Base-by-base conservation (phyloP, 2,888 invertebrate species). In the Drosophila phalerata region DNA sequence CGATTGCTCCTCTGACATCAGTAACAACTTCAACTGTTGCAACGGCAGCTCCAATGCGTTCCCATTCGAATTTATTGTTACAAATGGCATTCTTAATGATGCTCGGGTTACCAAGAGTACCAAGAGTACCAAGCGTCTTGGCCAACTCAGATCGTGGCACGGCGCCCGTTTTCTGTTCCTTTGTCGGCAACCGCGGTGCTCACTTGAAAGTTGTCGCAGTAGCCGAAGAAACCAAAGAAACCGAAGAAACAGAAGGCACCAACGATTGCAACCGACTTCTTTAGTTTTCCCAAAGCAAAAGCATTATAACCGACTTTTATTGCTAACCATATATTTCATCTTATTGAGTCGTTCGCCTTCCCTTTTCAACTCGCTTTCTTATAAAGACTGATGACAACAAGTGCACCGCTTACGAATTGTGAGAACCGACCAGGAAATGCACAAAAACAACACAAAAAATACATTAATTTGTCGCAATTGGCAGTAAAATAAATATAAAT, bases 61-160 rank as follows among this genome's bases (percentile, higher is more conserved):
- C 53, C 78, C 77, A 88, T 89, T 85, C 85, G 77, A 90, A 90
- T 91, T 91, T 91, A 91, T 91, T 91, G 88, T 89, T 90, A 91
- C 91, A 91, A 91, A 91, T 91, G 89, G 86, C 86, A 89, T 80
- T 88, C 90, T 91, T 91, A 91, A 91, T 91, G 91, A 90, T 85
- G 77, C 75, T 71, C 73, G 57, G 75, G 78, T 78, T 80, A 71
- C 75, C 66, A 11, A 49, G 37, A 67, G 66, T 40, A 28, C 34
- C 13, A 8, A 25, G 25, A 25, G 34, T 13, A 55, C 48, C 66
- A 4, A 4, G 22, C n/a, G 64, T 66, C 62, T 63, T 30, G 45
- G 42, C 52, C 62, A 30, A 40, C 52, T 62, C 66, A 22, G 65
- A 55, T 49, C 60, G 58, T 53, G 69, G 55, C 42, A 30, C 64